A percentile compares a stretch with the other conserved stretches of the same genome.
Conservation (phyloP, 2,113 vertebrate genomes). For the Petroica traversi region DNA sequence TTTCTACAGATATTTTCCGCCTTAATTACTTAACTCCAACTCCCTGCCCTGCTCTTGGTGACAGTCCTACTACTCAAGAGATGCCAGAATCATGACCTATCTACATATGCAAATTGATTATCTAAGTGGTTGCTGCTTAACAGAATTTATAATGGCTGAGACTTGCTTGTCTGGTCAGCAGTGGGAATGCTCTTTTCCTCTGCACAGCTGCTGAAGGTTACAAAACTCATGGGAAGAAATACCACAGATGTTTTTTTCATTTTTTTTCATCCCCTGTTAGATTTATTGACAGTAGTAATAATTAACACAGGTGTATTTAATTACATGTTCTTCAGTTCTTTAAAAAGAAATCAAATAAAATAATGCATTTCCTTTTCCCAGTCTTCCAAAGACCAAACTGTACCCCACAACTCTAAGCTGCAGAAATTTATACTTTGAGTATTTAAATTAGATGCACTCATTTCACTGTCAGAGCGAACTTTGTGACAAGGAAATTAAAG, state of each 20-base stretch:
- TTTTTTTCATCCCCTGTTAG: neutral
- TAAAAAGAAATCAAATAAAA: neutral
- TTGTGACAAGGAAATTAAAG: fast-evolving
- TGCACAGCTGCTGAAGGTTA: slow-evolving; percentile 19
- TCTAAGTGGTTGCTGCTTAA: neutral
- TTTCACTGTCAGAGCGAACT: neutral
- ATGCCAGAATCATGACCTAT: neutral
- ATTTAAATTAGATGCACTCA: neutral
- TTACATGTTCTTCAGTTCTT: neutral
- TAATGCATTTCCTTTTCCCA: neutral
- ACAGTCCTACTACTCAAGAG: neutral
- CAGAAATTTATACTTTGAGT: neutral
- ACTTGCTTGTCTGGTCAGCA: neutral
- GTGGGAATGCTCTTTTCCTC: neutral
- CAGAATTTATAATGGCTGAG: neutral
- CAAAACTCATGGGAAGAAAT: neutral
- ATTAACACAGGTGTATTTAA: neutral
- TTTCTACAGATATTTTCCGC: neutral
- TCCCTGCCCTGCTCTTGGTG: neutral
- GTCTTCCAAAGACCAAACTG: neutral
- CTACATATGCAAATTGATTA: neutral
- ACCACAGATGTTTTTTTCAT: too few relatives aligned
- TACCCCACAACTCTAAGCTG: neutral
- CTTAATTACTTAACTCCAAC: neutral
- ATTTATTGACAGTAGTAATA: neutral